A percentile compares a stretch with the other conserved stretches of the same genome.
Conservation (phyloP, 2,797 vertebrate species). For the Pelobates cultripes region DNA sequence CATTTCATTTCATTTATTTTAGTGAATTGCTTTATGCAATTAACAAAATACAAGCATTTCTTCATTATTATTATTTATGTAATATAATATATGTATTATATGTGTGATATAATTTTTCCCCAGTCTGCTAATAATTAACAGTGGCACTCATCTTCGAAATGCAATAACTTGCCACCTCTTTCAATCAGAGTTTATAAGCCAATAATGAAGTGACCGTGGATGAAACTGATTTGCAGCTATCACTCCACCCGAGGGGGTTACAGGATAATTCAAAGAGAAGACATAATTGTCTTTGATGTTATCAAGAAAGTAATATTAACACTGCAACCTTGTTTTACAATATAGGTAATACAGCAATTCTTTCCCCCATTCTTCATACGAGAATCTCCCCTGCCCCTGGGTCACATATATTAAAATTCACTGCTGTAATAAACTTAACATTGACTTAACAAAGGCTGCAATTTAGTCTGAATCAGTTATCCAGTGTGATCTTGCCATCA, state of each 20-base stretch:
- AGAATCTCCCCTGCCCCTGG: slow-evolving; percentile 20
- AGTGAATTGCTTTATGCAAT: no score
- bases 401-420: slow-evolving; percentile 26
- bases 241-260: not conserved
- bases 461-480: not conserved
- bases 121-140: no score
- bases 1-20: no score
- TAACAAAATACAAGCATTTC: no score
- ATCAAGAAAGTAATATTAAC: slow-evolving; percentile 9
- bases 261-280: slow-evolving; percentile 1
- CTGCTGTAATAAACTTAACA: slow-evolving; percentile 12
- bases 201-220: not conserved
- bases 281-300: slow-evolving; percentile 16
- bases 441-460: not conserved
- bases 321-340: slow-evolving; percentile 8
- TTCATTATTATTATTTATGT: no score
- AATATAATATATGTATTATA: no score
- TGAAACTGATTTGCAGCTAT: slow-evolving; percentile 13
- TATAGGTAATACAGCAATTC: not conserved
- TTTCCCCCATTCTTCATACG: not conserved
- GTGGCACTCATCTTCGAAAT: not conserved
- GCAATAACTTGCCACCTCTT: not conserved
- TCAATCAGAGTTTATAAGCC: not conserved
- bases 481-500: not conserved
- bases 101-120: no score